Evolutionary conservation across 1,140 invertebrate species (phyloP).

Genomic region (Himalopsyche phryganea): DNA sequence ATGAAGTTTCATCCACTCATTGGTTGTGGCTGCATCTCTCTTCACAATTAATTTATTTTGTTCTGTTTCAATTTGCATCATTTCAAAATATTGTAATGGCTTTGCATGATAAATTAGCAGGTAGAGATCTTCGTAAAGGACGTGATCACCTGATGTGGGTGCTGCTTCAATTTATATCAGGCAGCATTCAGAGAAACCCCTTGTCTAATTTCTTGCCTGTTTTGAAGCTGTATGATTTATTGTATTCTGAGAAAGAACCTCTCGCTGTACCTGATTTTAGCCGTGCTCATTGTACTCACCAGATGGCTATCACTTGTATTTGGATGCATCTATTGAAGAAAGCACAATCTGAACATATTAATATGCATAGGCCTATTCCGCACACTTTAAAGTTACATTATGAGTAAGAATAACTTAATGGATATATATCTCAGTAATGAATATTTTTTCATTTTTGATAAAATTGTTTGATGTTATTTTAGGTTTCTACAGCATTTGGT

Average conservation of each 20-base stretch:
- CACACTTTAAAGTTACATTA: conserved; percentile 80
- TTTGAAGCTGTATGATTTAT: conserved; percentile 84
- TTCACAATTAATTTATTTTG: conserved; percentile 93
- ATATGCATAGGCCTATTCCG: conserved; percentile 75
- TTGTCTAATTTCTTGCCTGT: conserved; percentile 87
- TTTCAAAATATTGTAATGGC: conserved; percentile 90
- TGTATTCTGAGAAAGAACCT: conserved; percentile 90
- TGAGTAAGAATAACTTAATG: conserved; percentile 57
- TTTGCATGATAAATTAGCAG: conserved; percentile 80
- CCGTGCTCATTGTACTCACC: conserved; percentile 81
- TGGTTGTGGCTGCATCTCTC: conserved; percentile 92
- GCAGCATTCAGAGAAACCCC: conserved; percentile 92
- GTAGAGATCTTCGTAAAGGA: conserved; percentile 79
- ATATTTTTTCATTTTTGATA: too few species aligned
- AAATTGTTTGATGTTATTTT: conserved; percentile 22
- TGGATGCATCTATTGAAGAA: conserved; percentile 96
- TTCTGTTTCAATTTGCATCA: conserved; percentile 89
- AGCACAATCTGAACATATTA: conserved; percentile 77
- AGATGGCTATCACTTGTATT: conserved; percentile 92
- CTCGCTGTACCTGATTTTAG: conserved; percentile 85
- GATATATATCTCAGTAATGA: too few species aligned
- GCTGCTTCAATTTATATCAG: conserved; percentile 93
- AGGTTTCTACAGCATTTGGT: conserved; percentile 81
- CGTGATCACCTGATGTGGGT: conserved; percentile 97
- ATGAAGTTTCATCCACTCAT: conserved; percentile 69